These are phyloP conservation scores for Anolis sagrei DNA, from an alignment of 2,113 vertebrate species.

Conservation along the genomic window DNA sequence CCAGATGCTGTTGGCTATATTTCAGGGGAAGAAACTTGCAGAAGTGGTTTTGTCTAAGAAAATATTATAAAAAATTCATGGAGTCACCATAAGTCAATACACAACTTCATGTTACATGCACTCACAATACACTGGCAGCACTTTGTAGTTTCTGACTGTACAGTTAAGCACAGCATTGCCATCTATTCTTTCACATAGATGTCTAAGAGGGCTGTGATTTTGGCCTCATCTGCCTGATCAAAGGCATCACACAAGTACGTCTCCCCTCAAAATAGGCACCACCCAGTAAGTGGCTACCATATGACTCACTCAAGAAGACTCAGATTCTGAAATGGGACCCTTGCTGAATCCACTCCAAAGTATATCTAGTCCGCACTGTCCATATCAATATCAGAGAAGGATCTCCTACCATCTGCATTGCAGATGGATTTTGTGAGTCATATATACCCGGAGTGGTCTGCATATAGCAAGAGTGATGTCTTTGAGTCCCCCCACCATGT, in stretches of 20 bases:
- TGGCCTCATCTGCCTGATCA: neutral
- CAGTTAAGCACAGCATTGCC: neutral
- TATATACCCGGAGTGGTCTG: neutral
- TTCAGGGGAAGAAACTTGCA: too few species aligned
- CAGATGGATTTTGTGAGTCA: constrained; percentile 17
- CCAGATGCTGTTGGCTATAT: too few species aligned
- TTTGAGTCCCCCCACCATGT: neutral
- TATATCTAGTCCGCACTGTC: neutral
- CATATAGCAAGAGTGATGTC: neutral
- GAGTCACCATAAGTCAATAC: too few species aligned
- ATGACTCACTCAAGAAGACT: neutral
- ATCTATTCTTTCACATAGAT: neutral
- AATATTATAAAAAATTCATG: too few species aligned
- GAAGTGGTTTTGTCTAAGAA: too few species aligned
- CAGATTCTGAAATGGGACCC: neutral
- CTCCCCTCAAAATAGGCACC: neutral
- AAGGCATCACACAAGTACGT: neutral
- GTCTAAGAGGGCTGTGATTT: neutral
- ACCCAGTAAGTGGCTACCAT: neutral
- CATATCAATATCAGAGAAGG: neutral
- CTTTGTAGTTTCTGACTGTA: neutral
- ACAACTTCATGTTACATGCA: too few species aligned
- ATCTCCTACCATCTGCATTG: constrained; percentile 13
- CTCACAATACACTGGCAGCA: neutral
- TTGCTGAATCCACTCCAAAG: neutral